These are phyloP conservation scores for Cephus nigrinus DNA, from an alignment of 2,888 invertebrate species.

Conservation along the genomic window DNA sequence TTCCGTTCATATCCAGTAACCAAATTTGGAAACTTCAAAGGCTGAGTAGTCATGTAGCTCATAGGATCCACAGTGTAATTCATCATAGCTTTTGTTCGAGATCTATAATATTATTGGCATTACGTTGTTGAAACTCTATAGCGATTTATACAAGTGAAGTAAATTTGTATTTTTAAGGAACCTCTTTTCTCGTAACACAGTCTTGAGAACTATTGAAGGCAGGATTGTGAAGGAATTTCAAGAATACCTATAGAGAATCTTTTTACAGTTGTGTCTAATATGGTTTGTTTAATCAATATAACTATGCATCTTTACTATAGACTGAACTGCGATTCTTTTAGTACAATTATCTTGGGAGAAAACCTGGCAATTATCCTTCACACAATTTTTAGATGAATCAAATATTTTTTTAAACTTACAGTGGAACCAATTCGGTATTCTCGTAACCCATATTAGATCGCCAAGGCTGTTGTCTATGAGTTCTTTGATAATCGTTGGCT, in stretches of 20 bases:
- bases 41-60: conserved; percentile 79
- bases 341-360: conserved; percentile 11
- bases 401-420: conserved; percentile 67
- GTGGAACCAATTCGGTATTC: conserved; percentile 80
- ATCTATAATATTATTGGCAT: conserved; percentile 57
- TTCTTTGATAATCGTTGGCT: conserved; percentile 77
- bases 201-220: conserved; percentile 11
- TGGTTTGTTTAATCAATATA: conserved; percentile 27
- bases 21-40: conserved; percentile 83
- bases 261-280: background rate
- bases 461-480: conserved; percentile 82
- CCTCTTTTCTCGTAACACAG: background rate
- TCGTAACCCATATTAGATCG: conserved; percentile 83
- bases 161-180: background rate
- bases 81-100: conserved; percentile 77
- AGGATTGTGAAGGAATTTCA: background rate
- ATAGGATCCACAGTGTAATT: conserved; percentile 81
- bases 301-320: background rate
- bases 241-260: background rate
- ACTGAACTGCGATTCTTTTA: background rate
- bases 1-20: conserved; percentile 86
- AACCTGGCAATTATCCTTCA: background rate
- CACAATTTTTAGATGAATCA: background rate
- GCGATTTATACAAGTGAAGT: background rate
- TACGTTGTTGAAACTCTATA: background rate